A percentile compares a stretch with the other conserved stretches of the same genome.
Conservation (phyloP, 2,797 vertebrate species). For the Hafferia zeledoni region DNA sequence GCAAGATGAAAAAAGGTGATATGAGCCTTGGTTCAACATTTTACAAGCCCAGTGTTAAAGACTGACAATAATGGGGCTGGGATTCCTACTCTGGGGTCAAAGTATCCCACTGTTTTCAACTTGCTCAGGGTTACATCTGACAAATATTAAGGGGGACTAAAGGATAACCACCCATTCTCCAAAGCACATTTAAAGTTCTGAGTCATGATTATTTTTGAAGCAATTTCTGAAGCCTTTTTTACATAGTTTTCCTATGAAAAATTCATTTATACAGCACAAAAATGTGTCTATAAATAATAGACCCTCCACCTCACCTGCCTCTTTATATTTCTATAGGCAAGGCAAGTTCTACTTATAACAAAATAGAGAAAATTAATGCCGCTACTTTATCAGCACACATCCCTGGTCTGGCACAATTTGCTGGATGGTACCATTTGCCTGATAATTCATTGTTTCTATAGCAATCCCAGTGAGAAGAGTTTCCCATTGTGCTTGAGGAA, state of each 20-base stretch:
- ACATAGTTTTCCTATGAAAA: not conserved
- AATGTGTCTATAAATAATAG: constrained; percentile 15
- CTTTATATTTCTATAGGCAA: constrained; percentile 5
- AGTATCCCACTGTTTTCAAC: not conserved
- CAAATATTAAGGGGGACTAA: not conserved
- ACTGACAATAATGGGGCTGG: not conserved
- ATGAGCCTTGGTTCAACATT: not conserved
- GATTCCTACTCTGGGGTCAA: not conserved
- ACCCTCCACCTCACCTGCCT: not conserved
- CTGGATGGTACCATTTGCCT: not conserved
- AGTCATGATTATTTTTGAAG: not conserved
- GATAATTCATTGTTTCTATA: constrained; percentile 24
- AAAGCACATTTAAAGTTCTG: not conserved
- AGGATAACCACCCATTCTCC: not conserved
- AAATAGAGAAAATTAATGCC: not conserved
- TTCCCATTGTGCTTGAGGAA: not conserved
- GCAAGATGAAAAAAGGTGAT: not conserved
- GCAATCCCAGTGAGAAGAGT: not conserved
- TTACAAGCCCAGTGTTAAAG: not conserved
- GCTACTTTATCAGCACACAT: not conserved
- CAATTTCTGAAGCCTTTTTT: not conserved
- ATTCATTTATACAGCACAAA: not conserved
- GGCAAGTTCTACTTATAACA: not conserved
- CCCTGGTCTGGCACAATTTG: not conserved
- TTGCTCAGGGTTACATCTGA: rapidly evolving